phyloP scores from a whole-genome alignment of 2,113 vertebrate genomes.

The Calidris pygmaea region DNA sequence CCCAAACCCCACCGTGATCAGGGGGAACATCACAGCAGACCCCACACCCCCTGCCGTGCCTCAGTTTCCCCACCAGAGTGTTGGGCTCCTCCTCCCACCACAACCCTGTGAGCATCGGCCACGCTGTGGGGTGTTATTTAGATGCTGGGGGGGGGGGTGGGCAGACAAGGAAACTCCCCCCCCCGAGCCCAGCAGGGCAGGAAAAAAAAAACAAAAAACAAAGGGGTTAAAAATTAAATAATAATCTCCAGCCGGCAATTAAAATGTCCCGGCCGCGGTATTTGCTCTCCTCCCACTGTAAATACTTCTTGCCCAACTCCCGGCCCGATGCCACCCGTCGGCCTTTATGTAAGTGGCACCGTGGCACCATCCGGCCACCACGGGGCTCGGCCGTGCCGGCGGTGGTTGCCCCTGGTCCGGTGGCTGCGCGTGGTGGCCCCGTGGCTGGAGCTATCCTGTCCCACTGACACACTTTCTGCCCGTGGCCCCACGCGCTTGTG shows the following conservation, averaged over 20 bases:
- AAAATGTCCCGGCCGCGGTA: slow-evolving; percentile 44
- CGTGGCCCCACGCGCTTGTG: background rate
- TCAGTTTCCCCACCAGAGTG: background rate
- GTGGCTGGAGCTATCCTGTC: slow-evolving; percentile 2
- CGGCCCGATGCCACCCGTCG: background rate
- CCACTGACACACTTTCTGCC: slow-evolving; percentile 69
- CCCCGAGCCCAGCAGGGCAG: rapidly evolving
- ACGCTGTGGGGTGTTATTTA: rapidly evolving
- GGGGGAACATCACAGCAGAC: background rate
- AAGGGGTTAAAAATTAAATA: background rate
- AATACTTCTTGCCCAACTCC: slow-evolving; percentile 45
- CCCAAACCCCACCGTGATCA: background rate
- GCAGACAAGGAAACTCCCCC: background rate
- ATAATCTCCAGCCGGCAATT: slow-evolving; percentile 15
- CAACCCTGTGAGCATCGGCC: rapidly evolving
- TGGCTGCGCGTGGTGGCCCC: background rate
- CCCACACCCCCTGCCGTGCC: background rate
- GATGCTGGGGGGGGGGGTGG: no score
- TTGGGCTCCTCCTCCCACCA: background rate
- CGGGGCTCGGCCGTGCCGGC: background rate
- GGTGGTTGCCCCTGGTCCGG: background rate
- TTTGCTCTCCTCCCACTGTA: slow-evolving; percentile 45
- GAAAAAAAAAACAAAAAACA: background rate
- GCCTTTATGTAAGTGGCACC: slow-evolving; percentile 52
- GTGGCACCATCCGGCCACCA: background rate